Percentiles rank a stretch among this genome's conserved stretches.
Conservation (phyloP, 2,888 invertebrate genomes). For the Brachyptera risi region DNA sequence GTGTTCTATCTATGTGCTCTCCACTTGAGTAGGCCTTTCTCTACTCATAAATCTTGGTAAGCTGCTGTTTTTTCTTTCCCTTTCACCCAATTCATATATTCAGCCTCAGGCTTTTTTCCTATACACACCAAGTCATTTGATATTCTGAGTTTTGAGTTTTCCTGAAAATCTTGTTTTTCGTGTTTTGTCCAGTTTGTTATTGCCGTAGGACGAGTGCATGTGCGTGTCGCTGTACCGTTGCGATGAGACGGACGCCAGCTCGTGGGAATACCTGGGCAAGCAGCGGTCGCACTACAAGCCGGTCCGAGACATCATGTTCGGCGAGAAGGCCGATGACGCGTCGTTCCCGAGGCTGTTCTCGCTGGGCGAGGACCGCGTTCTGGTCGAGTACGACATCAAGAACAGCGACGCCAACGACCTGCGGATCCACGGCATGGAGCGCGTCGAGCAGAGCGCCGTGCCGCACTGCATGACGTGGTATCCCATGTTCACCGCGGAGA, state of each 20-base stretch:
- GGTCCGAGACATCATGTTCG: constrained; percentile 55
- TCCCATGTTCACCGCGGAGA: constrained; percentile 44
- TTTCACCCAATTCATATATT: too few species aligned
- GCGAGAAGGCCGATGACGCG: constrained; percentile 35
- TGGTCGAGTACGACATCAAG: constrained; percentile 52
- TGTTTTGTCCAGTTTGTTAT: too few species aligned
- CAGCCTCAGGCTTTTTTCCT: too few species aligned
- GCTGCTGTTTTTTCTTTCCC: too few species aligned
- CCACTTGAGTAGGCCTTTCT: too few species aligned
- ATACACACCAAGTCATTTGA: too few species aligned
- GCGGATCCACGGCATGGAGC: constrained; percentile 46
- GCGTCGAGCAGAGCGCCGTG: constrained; percentile 60
- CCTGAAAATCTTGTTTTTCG: too few species aligned
- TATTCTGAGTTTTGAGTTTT: too few species aligned
- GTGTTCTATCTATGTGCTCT: too few species aligned
- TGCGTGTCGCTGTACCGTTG: constrained; percentile 53
- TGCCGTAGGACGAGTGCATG: background rate
- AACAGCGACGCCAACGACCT: constrained; percentile 31
- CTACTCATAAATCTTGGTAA: too few species aligned
- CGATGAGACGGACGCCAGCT: constrained; percentile 36
- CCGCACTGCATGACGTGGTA: constrained; percentile 54
- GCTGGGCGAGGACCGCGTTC: constrained; percentile 54
- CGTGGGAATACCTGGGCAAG: constrained; percentile 58
- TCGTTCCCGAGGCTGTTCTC: constrained; percentile 52
- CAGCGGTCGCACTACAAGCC: constrained; percentile 57